Base-by-base conservation (phyloP, 2,888 invertebrate species). In the Coelopa pilipes region DNA sequence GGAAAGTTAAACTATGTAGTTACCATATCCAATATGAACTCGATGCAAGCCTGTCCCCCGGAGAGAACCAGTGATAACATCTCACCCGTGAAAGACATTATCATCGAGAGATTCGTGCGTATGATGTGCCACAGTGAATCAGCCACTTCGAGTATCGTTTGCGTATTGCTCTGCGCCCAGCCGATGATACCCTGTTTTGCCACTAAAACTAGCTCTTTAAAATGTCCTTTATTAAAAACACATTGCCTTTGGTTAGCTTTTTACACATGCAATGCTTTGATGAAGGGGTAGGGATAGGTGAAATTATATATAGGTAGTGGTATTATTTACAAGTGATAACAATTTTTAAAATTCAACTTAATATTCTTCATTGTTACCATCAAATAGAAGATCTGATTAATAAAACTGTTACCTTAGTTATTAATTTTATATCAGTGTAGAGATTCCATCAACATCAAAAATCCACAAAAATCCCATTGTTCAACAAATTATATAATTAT, bases 151-250 rank as follows among this genome's bases (percentile, higher is more conserved):
- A 94, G 90, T 70, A 98, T 89, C 0, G 94, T 96, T 68, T 96
- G 97, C 70, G 98, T 91, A 87, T 98, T 98, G 79, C 96, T 96
- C 86, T 94, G 93, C 17, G 94, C 92, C 90, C 97, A 96, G 71
- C 92, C 91, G 74, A 94, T 90, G 76, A 96, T 89, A 46, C 93
- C 93, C 84, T 87, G 85, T 85, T 87, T 87, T 57, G 86, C 87
- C 83, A 86, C 87, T 87, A 84, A 85, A 87, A 87, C 84, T 85
- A 87, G 85, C 83, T 86, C 87, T 87, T 87, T 87, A 86, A 86
- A 88, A 86, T 87, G 84, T 81, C 87, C 86, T 87, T 87, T 76
- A 83, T 87, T 86, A 86, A 85, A 84, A 84, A 84, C 81, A 84
- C 82, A 84, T 81, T 82, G 81, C 81, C 80, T 78, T 82, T 82